Percentiles rank a stretch among this genome's conserved stretches.
phyloP scores from a whole-genome alignment of 1,140 invertebrate genomes.

The Oryctes rhinoceros region DNA sequence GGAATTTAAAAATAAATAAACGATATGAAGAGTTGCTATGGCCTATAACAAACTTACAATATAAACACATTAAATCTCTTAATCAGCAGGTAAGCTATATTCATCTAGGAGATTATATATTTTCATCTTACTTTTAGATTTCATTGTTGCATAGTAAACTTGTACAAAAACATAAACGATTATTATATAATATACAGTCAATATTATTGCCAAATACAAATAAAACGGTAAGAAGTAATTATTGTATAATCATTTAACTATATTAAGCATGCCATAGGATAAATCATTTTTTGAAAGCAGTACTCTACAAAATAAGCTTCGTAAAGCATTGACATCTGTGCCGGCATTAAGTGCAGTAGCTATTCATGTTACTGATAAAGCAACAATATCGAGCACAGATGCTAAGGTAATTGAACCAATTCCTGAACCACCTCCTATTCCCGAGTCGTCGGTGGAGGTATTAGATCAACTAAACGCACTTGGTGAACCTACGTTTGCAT shows the following conservation, averaged over 20 bases:
- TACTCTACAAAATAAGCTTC: neutral
- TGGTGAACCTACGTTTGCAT: conserved; percentile 80
- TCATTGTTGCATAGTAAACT: neutral
- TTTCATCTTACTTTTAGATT: neutral
- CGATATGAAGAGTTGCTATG: neutral
- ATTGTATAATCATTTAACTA: neutral
- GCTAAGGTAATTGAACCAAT: conserved; percentile 56
- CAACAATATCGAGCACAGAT: neutral
- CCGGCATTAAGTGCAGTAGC: conserved; percentile 23
- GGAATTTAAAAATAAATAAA: neutral
- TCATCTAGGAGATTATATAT: neutral
- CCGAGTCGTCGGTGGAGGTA: conserved; percentile 59
- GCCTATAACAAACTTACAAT: neutral
- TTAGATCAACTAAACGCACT: conserved; percentile 63
- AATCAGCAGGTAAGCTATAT: neutral
- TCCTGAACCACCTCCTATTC: conserved; percentile 65
- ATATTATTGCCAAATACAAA: neutral
- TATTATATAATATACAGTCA: conserved; percentile 12
- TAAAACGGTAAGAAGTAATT: neutral
- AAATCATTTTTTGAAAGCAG: neutral
- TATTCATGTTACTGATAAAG: conserved; percentile 7
- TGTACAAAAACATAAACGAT: neutral
- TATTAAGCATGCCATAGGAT: neutral
- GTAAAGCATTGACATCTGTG: neutral
- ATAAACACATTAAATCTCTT: neutral